Evolutionary conservation across 2,888 invertebrate genomes (phyloP), one percentile per base, ranked within the genome.

Genomic region (Rhopalosiphum nymphaeae): DNA sequence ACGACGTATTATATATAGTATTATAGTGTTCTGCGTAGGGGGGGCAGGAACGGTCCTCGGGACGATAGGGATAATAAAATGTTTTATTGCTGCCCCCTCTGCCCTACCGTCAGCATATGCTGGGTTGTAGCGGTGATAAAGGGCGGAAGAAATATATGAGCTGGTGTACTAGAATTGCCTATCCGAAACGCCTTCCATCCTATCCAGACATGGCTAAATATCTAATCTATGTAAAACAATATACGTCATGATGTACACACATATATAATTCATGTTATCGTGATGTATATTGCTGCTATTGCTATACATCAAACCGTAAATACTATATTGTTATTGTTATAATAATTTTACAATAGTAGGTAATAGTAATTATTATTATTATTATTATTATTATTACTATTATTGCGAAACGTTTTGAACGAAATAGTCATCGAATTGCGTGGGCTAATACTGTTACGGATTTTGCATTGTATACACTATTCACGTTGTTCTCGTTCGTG

Each of bases 151-250:
- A 53, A 84, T 44, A 86, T 61, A 92, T 61, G 56, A 61, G 61
- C 49, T 10, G 90, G 29, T 42, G 89, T 84, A 90, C 46, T 90
- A 86, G 89, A 90, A 57, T 93, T 90, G 93, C 93, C 93, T 93
- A 93, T 85, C 2, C 85, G 90, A 49, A 90, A 93, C 90, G 93
- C 93, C 93, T 36, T 49, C 56, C 36, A 46, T 53, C 49, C 49
- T 36, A 61, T 49, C 46, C 46, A 49, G 86, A 61, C 10, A 21
- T 10, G 11, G n/a, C 61, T 46, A 36, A 36, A 78, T 78, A 78
- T 21, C 36, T 36, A 36, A 78, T 78, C 36, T 36, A 78, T 78
- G 21, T 36, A n/a, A 4, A 67, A n/a, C 29, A n/a, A 61, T 61
- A 4, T n/a, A 67, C 61, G 61, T 61, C 61, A 67, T 5, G 9